Evolutionary conservation across 2,113 vertebrate genomes (phyloP).

Genomic region (Maccullochella peelii): DNA sequence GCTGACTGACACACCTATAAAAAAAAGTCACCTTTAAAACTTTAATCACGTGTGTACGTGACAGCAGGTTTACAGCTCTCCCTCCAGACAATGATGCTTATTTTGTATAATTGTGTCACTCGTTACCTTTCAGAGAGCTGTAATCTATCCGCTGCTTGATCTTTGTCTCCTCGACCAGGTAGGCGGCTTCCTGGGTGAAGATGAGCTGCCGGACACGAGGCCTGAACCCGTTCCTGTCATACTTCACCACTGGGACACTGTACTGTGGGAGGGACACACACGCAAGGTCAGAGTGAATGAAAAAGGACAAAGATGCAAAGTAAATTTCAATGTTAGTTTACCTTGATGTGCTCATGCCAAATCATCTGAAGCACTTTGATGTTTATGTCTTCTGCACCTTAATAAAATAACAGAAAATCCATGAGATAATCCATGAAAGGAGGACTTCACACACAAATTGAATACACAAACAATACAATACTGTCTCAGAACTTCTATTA

Average conservation of each 20-base stretch:
- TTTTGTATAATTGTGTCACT: not conserved
- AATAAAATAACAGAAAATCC: conserved; percentile 8
- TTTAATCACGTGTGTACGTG: not conserved
- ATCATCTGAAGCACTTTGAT: conserved; percentile 88
- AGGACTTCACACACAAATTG: not conserved
- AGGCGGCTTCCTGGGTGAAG: conserved; percentile 87
- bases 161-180: conserved; percentile 90
- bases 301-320: not conserved
- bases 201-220: conserved; percentile 89
- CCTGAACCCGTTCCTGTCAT: conserved; percentile 93
- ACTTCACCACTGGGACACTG: conserved; percentile 89
- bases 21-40: conserved; percentile 27
- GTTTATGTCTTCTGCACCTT: conserved; percentile 86
- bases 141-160: conserved; percentile 94
- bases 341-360: conserved; percentile 87
- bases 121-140: conserved; percentile 86
- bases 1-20: conserved; percentile 92
- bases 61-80: not conserved
- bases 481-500: not conserved
- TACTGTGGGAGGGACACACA: conserved; percentile 84
- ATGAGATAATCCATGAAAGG: not conserved
- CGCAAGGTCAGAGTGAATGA: conserved; percentile 14
- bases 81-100: not conserved
- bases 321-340: conserved; percentile 60
- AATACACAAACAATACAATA: not conserved